Conservation (phyloP, 2,113 vertebrate genomes). For the Plestiodon gilberti region DNA sequence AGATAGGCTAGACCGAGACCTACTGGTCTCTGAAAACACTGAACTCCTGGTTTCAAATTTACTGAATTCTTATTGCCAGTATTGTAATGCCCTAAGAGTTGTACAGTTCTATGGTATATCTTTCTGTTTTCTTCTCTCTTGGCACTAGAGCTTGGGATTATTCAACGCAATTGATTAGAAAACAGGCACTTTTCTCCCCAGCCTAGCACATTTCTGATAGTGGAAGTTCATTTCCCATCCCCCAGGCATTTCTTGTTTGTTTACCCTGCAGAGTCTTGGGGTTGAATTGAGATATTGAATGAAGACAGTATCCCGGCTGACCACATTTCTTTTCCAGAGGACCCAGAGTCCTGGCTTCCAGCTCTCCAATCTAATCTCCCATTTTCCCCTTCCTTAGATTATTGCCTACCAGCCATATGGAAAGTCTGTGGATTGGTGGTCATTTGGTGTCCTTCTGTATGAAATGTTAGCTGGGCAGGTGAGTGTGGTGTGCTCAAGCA, state of each 20-base stretch:
- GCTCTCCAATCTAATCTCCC: neutral
- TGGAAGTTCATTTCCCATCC: neutral
- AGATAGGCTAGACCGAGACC: too few relatives aligned
- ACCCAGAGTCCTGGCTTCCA: neutral
- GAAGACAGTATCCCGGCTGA: neutral
- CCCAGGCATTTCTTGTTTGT: neutral
- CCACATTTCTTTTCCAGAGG: neutral
- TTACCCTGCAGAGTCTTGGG: too few relatives aligned
- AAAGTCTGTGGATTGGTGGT: conserved; percentile 94
- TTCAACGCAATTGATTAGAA: too few relatives aligned
- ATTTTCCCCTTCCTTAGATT: conserved; percentile 73
- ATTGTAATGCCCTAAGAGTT: too few relatives aligned
- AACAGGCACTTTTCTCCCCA: neutral
- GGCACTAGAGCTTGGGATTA: too few relatives aligned
- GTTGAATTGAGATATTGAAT: neutral
- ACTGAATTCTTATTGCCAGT: too few relatives aligned
- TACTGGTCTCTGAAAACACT: neutral
- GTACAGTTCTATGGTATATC: too few relatives aligned
- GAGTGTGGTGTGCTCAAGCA: conserved; percentile 3
- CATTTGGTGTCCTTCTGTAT: conserved; percentile 90
- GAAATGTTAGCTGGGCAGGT: conserved; percentile 94
- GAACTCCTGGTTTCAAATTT: neutral
- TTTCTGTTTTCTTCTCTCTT: too few relatives aligned
- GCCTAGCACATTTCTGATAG: neutral
- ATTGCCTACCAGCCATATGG: conserved; percentile 91